Conservation (phyloP, 2,113 vertebrate species). For the Caranx ignobilis region DNA sequence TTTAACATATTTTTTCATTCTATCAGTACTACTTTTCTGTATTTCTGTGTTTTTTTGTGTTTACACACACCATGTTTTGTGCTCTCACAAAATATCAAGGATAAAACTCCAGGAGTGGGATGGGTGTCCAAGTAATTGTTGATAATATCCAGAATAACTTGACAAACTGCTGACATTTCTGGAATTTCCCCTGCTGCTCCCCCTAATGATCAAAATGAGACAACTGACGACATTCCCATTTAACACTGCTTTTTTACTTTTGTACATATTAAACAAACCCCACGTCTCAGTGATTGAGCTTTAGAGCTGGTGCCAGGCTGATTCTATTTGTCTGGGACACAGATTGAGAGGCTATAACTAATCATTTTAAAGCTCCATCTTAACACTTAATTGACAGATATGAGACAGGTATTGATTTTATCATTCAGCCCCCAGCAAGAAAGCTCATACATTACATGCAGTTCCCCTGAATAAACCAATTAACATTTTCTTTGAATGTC, state of each 20-base stretch:
- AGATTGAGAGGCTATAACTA: neutral
- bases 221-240: neutral
- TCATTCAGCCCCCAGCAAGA: too few species aligned
- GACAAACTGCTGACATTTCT: slow-evolving; percentile 14
- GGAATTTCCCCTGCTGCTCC: slow-evolving; percentile 2
- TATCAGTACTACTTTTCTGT: too few species aligned
- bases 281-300: neutral
- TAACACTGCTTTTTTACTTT: neutral
- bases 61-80: too few species aligned
- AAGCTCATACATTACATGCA: too few species aligned
- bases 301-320: neutral
- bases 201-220: neutral
- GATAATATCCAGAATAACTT: neutral
- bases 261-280: neutral
- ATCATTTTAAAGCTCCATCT: neutral
- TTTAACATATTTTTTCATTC: too few species aligned
- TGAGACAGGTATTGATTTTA: too few species aligned
- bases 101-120: too few species aligned
- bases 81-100: too few species aligned
- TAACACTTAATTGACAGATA: neutral
- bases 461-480: neutral
- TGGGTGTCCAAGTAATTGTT: too few species aligned
- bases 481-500: too few species aligned
- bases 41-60: too few species aligned
- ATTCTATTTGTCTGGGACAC: neutral